Evolutionary conservation across 2,888 invertebrate species (phyloP), one percentile per base, ranked within the genome.

Genomic region (Leptogaster cylindrica): DNA sequence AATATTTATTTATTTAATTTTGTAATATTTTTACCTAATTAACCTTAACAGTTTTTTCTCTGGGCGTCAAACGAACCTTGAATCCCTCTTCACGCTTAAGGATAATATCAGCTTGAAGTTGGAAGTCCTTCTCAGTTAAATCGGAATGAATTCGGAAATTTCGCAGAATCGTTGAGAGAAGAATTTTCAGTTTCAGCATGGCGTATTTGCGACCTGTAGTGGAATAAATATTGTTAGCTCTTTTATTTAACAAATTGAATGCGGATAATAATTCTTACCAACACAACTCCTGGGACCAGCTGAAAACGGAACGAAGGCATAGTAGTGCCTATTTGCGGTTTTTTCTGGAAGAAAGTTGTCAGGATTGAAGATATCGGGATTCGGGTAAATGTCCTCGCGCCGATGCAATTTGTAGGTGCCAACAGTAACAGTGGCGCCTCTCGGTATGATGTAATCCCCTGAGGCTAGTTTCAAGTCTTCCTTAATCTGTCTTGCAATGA

Each of bases 281-380:
- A 90, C 89, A 77, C 90, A 90, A 82, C 89, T 89, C 74, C 92
- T 86, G 3, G 92, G 91, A 36, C 91, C 92, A 69, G 92, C 92
- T 58, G 91, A 91, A 84, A 92, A 92, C 8, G 92, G 91, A 63
- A 92, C 87, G 75, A 88, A 92, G 3, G 90, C 87, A 77, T 92
- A 92, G 76, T 90, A 91, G 76, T 93, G 92, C 69, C 93, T 86
- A 73, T 87, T 87, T 52, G 88, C 88, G 70, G 88, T 88, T 72
- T 85, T 87, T 76, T 93, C 93, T 0, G 92, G 90, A 71, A 92
- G 83, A 83, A 93, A 94, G 77, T 93, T 89, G 78, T 93, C 93
- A 1, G 94, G 93, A 82, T 93, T 85, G 77, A 91, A 94, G 70
- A 83, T 84, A 44, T 87, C 83, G 0, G 94, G 90, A 79, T 94